Conservation (phyloP, 1,140 invertebrate genomes). For the Drosophila varians region DNA sequence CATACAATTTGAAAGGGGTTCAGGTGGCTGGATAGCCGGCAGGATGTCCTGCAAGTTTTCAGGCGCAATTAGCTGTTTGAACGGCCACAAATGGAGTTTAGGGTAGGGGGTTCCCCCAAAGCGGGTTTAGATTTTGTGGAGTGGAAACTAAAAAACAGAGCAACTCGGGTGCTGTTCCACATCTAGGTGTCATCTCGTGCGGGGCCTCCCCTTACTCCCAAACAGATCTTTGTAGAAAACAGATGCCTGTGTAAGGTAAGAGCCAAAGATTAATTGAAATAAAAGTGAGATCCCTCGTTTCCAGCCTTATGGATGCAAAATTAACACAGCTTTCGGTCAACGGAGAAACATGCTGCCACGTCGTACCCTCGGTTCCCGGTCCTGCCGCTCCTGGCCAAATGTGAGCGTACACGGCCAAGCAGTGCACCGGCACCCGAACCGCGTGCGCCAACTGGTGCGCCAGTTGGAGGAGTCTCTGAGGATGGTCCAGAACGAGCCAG, state of each 20-base stretch:
- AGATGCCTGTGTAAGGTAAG: background rate
- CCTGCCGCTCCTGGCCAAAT: background rate
- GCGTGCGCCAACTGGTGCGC: background rate
- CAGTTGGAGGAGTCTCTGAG: background rate
- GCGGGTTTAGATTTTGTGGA: background rate
- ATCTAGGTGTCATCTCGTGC: background rate
- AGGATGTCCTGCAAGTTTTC: background rate
- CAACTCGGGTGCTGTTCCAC: background rate
- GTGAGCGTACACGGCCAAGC: background rate
- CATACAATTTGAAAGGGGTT: background rate
- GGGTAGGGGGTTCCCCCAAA: background rate
- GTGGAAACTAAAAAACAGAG: background rate
- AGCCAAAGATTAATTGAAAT: background rate
- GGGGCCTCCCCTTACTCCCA: background rate
- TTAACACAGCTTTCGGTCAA: background rate
- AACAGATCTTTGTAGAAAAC: background rate
- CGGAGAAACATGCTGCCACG: background rate
- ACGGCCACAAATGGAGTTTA: background rate
- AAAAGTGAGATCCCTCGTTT: background rate
- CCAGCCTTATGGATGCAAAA: background rate
- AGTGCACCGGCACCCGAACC: background rate
- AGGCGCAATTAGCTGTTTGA: conserved; percentile 8
- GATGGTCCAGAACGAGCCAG: background rate
- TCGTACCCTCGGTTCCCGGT: background rate
- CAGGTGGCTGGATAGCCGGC: conserved; percentile 11